Percentiles rank a stretch among this genome's conserved stretches.
phyloP scores from a whole-genome alignment of 2,797 vertebrate genomes.

The Mionectes olivaceus region DNA sequence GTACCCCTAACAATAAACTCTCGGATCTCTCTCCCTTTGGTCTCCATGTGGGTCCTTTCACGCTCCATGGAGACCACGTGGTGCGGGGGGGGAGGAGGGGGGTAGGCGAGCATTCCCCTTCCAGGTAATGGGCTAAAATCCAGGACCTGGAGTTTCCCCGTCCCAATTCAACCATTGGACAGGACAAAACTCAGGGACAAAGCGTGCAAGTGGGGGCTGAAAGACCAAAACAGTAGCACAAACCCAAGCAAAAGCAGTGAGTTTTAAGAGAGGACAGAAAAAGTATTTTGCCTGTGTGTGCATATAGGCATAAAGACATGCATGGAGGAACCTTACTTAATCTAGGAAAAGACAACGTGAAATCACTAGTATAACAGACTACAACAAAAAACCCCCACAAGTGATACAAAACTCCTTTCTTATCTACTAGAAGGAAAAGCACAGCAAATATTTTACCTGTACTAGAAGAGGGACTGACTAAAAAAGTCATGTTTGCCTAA shows the following conservation, averaged over 20 bases:
- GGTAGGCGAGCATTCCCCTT: too few relatives aligned
- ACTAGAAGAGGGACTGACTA: neutral
- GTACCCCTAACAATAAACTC: too few relatives aligned
- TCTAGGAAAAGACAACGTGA: neutral
- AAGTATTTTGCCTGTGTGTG: neutral
- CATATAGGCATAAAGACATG: neutral
- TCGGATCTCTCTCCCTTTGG: too few relatives aligned
- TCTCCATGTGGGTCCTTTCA: too few relatives aligned
- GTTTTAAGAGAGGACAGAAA: neutral
- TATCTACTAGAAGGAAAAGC: neutral
- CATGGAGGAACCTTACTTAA: neutral
- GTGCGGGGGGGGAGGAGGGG: too few relatives aligned
- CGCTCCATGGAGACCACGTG: too few relatives aligned
- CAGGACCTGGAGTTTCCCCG: too few relatives aligned
- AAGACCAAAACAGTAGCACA: neutral
- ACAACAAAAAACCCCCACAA: neutral
- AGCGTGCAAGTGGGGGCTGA: neutral
- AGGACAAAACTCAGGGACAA: neutral
- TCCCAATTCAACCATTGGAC: too few relatives aligned
- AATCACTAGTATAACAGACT: neutral
- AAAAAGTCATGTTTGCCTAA: neutral
- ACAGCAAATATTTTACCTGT: neutral
- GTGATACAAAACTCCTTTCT: neutral
- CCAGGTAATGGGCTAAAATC: too few relatives aligned
- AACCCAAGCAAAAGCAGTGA: neutral